These are phyloP conservation scores for Tragelaphus buxtoni DNA, from an alignment of 2,113 vertebrate genomes.

Conservation along the genomic window DNA sequence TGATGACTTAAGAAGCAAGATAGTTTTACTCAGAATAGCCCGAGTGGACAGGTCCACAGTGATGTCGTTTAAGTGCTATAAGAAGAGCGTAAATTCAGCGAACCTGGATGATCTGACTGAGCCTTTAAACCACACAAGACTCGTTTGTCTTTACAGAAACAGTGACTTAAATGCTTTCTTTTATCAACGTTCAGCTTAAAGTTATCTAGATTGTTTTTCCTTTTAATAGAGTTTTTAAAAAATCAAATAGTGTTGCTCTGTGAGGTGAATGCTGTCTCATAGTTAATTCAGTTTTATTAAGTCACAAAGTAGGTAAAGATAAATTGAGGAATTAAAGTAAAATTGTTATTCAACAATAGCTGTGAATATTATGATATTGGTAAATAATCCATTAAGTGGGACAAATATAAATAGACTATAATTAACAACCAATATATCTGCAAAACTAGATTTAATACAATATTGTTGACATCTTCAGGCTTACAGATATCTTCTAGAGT, in stretches of 20 bases:
- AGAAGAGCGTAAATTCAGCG: background rate
- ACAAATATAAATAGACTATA: conserved; percentile 15
- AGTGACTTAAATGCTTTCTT: conserved; percentile 25
- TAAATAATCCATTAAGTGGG: background rate
- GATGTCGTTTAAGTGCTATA: background rate
- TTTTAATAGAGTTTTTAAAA: conserved; percentile 24
- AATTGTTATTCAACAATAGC: background rate
- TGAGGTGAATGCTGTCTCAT: background rate
- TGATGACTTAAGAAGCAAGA: background rate
- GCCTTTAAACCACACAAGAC: conserved; percentile 25
- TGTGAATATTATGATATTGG: background rate
- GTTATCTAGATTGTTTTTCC: background rate
- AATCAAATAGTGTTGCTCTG: background rate
- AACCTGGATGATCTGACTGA: background rate
- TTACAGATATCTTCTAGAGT: background rate
- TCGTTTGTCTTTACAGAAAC: conserved; percentile 26
- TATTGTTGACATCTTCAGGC: background rate
- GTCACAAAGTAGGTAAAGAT: background rate
- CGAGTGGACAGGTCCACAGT: background rate
- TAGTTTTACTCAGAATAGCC: background rate
- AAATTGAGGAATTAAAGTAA: conserved; percentile 3
- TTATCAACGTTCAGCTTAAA: conserved; percentile 9
- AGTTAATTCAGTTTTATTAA: background rate
- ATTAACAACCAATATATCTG: background rate
- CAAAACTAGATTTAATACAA: conserved; percentile 4